These are phyloP conservation scores for Echiichthys vipera DNA, from an alignment of 2,797 vertebrate species.

Conservation along the genomic window DNA sequence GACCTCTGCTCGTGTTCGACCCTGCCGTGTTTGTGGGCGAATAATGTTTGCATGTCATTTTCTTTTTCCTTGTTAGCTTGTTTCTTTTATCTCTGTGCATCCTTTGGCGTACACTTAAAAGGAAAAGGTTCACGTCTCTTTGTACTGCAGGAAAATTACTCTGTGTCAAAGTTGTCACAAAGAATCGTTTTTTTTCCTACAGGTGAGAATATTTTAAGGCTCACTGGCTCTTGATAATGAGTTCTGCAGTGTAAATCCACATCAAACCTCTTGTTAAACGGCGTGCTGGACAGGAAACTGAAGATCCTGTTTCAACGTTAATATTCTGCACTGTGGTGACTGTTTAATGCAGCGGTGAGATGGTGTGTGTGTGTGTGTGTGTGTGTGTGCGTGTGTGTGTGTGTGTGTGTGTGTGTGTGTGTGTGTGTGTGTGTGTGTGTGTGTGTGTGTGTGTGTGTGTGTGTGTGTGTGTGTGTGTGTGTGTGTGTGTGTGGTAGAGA, in stretches of 20 bases:
- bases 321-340: constrained; percentile 59
- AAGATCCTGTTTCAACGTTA: constrained; percentile 70
- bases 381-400: too few relatives aligned
- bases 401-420: too few relatives aligned
- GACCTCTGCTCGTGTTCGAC: constrained; percentile 22
- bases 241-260: constrained; percentile 61
- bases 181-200: constrained; percentile 56
- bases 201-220: constrained; percentile 75
- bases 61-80: not conserved
- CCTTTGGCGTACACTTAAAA: constrained; percentile 40
- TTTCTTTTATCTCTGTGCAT: constrained; percentile 44
- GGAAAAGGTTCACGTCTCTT: constrained; percentile 14
- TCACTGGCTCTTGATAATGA: constrained; percentile 73
- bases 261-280: constrained; percentile 56
- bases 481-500: constrained; percentile 8
- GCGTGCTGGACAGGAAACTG: constrained; percentile 63
- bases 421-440: too few relatives aligned
- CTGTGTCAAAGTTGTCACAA: constrained; percentile 57
- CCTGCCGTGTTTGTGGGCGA: not conserved
- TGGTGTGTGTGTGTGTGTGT: constrained; percentile 16
- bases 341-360: constrained; percentile 34
- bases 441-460: not conserved
- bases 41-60: not conserved
- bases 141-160: constrained; percentile 44
- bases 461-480: too few relatives aligned